Conservation (phyloP, 1,140 invertebrate genomes). For the Ostrea edulis region DNA sequence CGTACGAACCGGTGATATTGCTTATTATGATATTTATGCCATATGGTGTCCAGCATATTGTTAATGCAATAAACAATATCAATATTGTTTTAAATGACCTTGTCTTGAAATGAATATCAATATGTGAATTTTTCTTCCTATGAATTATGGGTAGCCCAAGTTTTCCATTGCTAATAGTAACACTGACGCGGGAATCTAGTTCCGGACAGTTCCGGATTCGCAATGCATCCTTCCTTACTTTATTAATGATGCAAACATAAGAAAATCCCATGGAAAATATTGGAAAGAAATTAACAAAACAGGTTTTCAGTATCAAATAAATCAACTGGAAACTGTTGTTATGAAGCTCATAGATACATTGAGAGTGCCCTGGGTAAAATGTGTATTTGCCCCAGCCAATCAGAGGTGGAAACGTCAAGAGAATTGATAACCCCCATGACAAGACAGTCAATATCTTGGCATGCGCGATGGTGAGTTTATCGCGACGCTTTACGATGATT, state of each 20-base stretch:
- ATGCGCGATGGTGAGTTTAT: slow-evolving; percentile 58
- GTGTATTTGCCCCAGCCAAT: slow-evolving; percentile 61
- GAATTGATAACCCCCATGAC: slow-evolving; percentile 53
- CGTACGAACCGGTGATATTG: background rate
- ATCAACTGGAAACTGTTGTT: slow-evolving; percentile 24
- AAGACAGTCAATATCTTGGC: slow-evolving; percentile 55
- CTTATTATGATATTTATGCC: slow-evolving; percentile 42
- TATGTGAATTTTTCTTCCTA: slow-evolving; percentile 40
- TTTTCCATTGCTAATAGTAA: slow-evolving; percentile 47
- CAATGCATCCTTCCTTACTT: slow-evolving; percentile 58
- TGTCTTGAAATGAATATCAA: slow-evolving; percentile 63
- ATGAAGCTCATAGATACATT: slow-evolving; percentile 42
- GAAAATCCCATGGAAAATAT: slow-evolving; percentile 56
- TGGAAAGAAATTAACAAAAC: slow-evolving; percentile 55
- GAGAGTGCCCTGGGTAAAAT: slow-evolving; percentile 38
- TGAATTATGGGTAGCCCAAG: slow-evolving; percentile 51
- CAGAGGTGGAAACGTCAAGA: slow-evolving; percentile 56
- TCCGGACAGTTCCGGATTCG: slow-evolving; percentile 57
- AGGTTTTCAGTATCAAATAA: slow-evolving; percentile 50
- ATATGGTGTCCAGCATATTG: slow-evolving; percentile 58
- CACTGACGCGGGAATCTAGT: slow-evolving; percentile 44
- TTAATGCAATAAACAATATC: slow-evolving; percentile 55
- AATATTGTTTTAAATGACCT: slow-evolving; percentile 62
- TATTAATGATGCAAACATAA: slow-evolving; percentile 59
- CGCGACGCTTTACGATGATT: slow-evolving; percentile 64